These are phyloP conservation scores for Empidonax traillii DNA, from an alignment of 2,113 vertebrate genomes.

Conservation along the genomic window DNA sequence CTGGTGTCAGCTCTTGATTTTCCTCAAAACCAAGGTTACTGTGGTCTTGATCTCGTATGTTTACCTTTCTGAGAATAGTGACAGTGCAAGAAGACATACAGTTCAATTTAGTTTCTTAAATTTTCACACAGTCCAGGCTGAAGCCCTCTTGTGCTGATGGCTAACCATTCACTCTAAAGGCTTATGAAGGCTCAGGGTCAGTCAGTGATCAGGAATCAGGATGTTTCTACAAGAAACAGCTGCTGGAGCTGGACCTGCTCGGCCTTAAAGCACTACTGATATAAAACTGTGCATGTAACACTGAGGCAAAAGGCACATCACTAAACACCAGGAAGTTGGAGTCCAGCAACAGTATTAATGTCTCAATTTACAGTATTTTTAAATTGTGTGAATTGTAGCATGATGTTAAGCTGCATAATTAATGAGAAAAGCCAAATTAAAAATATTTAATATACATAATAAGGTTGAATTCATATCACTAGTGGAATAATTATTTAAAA, in stretches of 20 bases:
- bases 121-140: neutral
- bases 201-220: neutral
- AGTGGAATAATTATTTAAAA: neutral
- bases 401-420: neutral
- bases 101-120: neutral
- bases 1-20: neutral
- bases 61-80: neutral
- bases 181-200: neutral
- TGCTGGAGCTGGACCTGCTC: neutral
- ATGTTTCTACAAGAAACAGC: neutral
- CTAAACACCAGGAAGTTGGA: neutral
- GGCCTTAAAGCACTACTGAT: neutral
- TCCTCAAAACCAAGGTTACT: neutral
- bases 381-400: neutral
- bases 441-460: neutral
- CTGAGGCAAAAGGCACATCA: neutral
- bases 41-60: neutral
- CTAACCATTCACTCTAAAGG: neutral
- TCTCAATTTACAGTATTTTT: neutral
- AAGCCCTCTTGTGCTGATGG: neutral
- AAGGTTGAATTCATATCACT: neutral
- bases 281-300: neutral
- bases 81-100: neutral
- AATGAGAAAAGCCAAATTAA: neutral
- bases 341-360: neutral